Evolutionary conservation across 2,888 invertebrate genomes (phyloP).

Genomic region (Lithophane socia): DNA sequence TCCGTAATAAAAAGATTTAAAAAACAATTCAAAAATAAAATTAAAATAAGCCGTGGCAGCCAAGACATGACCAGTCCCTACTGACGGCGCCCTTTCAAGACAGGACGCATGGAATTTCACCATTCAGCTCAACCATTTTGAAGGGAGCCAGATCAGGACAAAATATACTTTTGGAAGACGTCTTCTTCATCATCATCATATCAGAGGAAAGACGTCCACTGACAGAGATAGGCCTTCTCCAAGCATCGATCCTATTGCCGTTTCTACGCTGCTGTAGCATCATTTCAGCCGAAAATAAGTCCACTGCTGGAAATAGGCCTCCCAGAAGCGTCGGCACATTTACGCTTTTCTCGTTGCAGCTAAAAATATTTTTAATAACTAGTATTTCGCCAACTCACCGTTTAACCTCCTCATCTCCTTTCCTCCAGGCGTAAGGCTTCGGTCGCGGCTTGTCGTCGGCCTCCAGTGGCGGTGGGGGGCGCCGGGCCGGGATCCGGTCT

Average conservation of each 20-base stretch:
- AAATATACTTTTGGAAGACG: not conserved
- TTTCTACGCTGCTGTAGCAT: not conserved
- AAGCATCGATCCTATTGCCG: not conserved
- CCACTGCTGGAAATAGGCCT: not conserved
- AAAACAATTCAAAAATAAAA: no score
- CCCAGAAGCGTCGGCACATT: no score
- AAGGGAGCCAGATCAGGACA: not conserved
- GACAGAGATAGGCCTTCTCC: not conserved
- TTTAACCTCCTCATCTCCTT: conserved; percentile 74
- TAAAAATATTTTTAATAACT: not conserved
- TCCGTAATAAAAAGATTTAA: no score
- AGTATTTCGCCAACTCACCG: conserved; percentile 63
- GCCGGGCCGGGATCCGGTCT: conserved; percentile 70
- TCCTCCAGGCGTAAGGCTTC: conserved; percentile 75
- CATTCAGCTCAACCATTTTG: no score
- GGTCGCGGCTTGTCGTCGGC: conserved; percentile 73
- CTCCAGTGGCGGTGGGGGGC: conserved; percentile 81
- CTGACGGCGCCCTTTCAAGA: no score
- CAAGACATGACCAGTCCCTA: no score
- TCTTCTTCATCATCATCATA: not conserved
- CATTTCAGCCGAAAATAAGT: not conserved
- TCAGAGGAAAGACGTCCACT: not conserved
- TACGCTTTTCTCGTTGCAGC: not conserved
- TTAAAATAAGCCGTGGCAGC: no score
- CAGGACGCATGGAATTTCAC: no score